Evolutionary conservation across 2,797 vertebrate genomes (phyloP).

Genomic region (Garrulus glandarius): DNA sequence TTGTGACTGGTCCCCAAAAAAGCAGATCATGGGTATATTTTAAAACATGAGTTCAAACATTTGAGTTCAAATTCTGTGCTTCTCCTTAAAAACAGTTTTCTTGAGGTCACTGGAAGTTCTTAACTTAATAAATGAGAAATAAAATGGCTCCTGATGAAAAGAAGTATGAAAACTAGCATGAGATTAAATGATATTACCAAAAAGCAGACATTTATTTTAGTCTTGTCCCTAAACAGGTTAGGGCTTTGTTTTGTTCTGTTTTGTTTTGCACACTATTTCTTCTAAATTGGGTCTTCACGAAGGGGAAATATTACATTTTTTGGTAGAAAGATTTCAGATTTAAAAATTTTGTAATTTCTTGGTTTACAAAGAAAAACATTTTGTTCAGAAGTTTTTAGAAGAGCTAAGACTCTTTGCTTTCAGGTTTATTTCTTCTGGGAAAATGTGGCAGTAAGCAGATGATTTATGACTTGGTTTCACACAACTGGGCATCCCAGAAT

Average conservation of each 20-base stretch:
- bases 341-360: not conserved
- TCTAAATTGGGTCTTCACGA: not conserved
- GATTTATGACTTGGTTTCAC: slow-evolving; percentile 79
- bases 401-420: not conserved
- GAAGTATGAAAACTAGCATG: not conserved
- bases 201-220: not conserved
- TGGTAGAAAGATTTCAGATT: not conserved
- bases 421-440: slow-evolving; percentile 26
- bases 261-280: not conserved
- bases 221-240: not conserved
- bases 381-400: slow-evolving; percentile 11
- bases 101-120: not conserved
- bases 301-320: not conserved
- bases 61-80: not conserved
- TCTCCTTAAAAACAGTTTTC: not conserved
- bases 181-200: not conserved
- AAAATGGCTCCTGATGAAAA: not conserved
- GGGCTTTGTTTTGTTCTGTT: not conserved
- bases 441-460: slow-evolving; percentile 59
- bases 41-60: not conserved
- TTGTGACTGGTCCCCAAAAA: not conserved
- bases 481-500: slow-evolving; percentile 70
- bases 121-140: not conserved
- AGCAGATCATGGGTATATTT: not conserved
- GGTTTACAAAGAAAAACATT: not conserved